These are phyloP conservation scores for Mesoclemmys tuberculata DNA, from an alignment of 2,113 vertebrate genomes.

Conservation along the genomic window DNA sequence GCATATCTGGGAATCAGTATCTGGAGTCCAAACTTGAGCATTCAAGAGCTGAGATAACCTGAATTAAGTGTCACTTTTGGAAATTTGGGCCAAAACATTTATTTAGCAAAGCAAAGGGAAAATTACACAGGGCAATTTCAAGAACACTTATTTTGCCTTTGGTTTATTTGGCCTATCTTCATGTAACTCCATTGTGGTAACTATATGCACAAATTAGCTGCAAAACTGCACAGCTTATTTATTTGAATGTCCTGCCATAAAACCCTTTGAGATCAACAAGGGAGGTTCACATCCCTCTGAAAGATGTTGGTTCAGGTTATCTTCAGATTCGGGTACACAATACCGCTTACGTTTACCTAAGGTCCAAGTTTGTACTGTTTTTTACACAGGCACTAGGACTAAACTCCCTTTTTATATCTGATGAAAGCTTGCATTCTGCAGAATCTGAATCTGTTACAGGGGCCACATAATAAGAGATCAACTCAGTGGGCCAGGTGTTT, in stretches of 20 bases:
- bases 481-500: background rate
- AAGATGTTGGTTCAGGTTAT: conserved; percentile 35
- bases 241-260: conserved; percentile 55
- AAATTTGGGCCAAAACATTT: conserved; percentile 11
- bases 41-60: conserved; percentile 45
- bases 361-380: conserved; percentile 54
- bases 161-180: conserved; percentile 48
- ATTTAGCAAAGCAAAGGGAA: conserved; percentile 58
- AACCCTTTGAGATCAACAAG: conserved; percentile 48
- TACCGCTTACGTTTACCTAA: conserved; percentile 52
- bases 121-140: conserved; percentile 63
- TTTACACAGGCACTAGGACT: background rate
- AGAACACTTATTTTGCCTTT: conserved; percentile 62
- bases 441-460: background rate
- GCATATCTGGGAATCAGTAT: conserved; percentile 40
- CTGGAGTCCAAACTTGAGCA: conserved; percentile 5
- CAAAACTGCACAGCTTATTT: conserved; percentile 63
- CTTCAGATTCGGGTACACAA: conserved; percentile 59
- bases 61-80: conserved; percentile 51
- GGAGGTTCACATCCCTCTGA: conserved; percentile 39
- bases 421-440: background rate
- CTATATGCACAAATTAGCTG: conserved; percentile 55
- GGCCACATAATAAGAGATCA: background rate
- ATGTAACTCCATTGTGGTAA: conserved; percentile 47
- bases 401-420: background rate